These are phyloP conservation scores for Eretmochelys imbricata DNA, from an alignment of 2,113 vertebrate species.

Conservation along the genomic window DNA sequence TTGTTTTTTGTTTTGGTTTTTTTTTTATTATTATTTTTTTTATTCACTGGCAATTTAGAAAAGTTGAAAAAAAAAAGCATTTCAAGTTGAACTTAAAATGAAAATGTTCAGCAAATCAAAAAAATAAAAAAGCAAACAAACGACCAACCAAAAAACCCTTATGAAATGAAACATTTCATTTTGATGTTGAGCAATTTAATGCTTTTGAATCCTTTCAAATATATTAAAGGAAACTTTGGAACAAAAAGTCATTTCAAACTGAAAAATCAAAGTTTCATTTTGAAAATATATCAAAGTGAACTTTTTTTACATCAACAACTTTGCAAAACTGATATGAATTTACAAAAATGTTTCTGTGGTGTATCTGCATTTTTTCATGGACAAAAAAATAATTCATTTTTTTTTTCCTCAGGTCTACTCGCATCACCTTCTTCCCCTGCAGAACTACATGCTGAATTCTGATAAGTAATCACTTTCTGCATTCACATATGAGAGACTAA, in stretches of 20 bases:
- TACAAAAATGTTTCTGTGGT: neutral
- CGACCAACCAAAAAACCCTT: neutral
- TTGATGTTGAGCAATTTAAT: neutral
- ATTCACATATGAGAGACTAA: slow-evolving; percentile 21
- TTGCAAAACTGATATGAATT: neutral
- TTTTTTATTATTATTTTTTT: neutral
- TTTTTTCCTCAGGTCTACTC: neutral
- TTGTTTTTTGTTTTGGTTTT: too few species aligned
- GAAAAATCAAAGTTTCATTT: neutral
- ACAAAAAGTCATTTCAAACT: neutral
- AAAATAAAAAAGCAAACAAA: neutral
- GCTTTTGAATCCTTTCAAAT: neutral
- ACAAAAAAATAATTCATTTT: neutral
- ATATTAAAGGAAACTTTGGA: neutral
- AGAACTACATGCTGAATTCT: neutral
- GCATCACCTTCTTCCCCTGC: neutral
- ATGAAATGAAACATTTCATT: neutral
- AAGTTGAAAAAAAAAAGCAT: neutral
- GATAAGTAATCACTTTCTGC: slow-evolving; percentile 8
- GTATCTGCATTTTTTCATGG: neutral
- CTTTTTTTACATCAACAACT: neutral
- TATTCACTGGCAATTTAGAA: neutral
- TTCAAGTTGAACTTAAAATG: neutral
- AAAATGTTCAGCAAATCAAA: neutral
- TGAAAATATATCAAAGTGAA: neutral